These are phyloP conservation scores for Sinodicranocentrus sp. DNA, from an alignment of 2,888 invertebrate species.

Conservation along the genomic window DNA sequence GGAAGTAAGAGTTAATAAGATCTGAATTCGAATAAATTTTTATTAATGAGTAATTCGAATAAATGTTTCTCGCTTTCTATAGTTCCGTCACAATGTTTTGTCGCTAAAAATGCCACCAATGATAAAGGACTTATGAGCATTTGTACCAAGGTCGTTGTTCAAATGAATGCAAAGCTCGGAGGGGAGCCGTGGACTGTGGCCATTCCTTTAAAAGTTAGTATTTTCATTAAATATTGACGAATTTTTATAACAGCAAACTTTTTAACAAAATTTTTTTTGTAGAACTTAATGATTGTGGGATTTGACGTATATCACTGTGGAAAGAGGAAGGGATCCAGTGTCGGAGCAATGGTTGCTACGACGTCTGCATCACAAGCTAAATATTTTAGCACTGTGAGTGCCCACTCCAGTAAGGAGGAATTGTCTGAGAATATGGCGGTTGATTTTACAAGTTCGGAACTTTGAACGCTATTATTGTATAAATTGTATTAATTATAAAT, in stretches of 20 bases:
- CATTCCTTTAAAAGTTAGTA: slow-evolving; percentile 81
- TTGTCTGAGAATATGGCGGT: slow-evolving; percentile 61
- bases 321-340: slow-evolving; percentile 81
- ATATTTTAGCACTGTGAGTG: slow-evolving; percentile 86
- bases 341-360: slow-evolving; percentile 90
- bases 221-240: neutral
- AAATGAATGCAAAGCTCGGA: slow-evolving; percentile 84
- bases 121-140: slow-evolving; percentile 63
- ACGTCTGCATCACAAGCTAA: slow-evolving; percentile 81
- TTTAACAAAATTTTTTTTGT: neutral
- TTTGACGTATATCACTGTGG: slow-evolving; percentile 92
- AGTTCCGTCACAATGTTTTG: slow-evolving; percentile 74
- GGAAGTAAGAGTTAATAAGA: too few relatives aligned
- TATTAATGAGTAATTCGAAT: neutral
- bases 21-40: neutral
- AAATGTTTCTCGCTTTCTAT: too few relatives aligned
- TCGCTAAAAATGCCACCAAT: slow-evolving; percentile 57
- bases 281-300: slow-evolving; percentile 79
- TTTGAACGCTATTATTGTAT: too few relatives aligned
- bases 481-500: too few relatives aligned
- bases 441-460: slow-evolving; percentile 69
- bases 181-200: slow-evolving; percentile 92
- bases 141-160: slow-evolving; percentile 80
- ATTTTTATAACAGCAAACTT: neutral
- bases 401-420: slow-evolving; percentile 81